Base-by-base conservation (phyloP, 2,113 vertebrate species). In the Syrrhaptes paradoxus region DNA sequence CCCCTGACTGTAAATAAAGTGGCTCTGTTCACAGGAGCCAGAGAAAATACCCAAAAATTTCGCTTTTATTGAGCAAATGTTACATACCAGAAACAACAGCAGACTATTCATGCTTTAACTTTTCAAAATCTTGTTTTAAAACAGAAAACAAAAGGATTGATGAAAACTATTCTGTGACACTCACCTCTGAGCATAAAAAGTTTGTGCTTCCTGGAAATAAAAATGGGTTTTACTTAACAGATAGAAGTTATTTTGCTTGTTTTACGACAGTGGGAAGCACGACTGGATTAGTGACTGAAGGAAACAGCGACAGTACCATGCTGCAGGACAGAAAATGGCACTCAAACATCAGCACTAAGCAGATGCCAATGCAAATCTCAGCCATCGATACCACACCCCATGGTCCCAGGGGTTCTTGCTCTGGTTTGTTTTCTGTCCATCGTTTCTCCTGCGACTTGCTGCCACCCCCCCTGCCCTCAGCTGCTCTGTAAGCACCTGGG, bases 401-500 rank as follows among this genome's bases (percentile, higher is more conserved):
- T 3, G 54, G 81, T 11, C 65, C 63, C 73, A 63, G 2, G 46
- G 61, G 48, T 1, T 34, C 55, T 29, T 4, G 59, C 28, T 80
- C 79, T 5, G 6, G 3, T 20, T 2, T 4, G 11, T 1, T 11
- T 29, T 32, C 4, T 22, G 73, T 11, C 84, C 77, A 32, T 17
- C 26, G 2, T 38, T 43, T 38, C 63, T 79, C 31, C 36, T 8
- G 21, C 2, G 45, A 51, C 6, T 10, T 49, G 55, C 2, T 18
- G 57, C 57, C 41, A 6, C 79, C 29, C 45, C 4, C 4, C 61
- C 65, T 49, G 49, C 74, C 46, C 24, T 19, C 24, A 29, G 24
- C 38, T 28, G 48, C 65, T 28, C 26, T 48, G 7, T 1, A 28
- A 43, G 49, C 1, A 49, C 17, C 49, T 0, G 6, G 7, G 34